Conservation (phyloP, 2,113 vertebrate species). For the Acrocephalus kingi region DNA sequence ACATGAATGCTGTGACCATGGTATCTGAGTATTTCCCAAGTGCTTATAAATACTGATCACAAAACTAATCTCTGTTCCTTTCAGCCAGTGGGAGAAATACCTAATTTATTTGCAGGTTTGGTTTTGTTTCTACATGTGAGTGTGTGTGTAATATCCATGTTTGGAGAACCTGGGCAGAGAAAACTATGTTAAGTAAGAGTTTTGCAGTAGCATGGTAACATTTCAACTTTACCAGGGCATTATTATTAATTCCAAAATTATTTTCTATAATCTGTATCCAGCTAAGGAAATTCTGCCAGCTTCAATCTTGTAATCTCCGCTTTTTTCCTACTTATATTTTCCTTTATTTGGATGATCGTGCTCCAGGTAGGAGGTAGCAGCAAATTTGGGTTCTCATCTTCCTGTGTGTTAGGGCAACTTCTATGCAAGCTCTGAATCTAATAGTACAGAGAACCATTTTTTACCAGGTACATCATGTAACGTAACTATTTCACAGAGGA, state of each 20-base stretch:
- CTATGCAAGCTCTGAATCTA: neutral
- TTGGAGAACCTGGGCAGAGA: neutral
- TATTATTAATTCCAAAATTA: neutral
- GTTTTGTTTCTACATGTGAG: slow-evolving; percentile 47
- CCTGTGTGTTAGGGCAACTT: neutral
- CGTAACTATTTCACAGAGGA: neutral
- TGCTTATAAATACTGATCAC: slow-evolving; percentile 45
- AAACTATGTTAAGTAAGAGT: neutral
- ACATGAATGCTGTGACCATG: slow-evolving; percentile 32
- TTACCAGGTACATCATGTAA: neutral
- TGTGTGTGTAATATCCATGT: neutral
- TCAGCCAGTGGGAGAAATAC: slow-evolving; percentile 9
- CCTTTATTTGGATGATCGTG: neutral
- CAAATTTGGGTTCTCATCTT: neutral
- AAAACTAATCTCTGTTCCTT: slow-evolving; percentile 25
- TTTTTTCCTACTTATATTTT: neutral
- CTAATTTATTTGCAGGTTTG: slow-evolving; percentile 33
- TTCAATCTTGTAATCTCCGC: neutral
- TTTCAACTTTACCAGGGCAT: neutral
- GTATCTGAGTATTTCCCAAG: slow-evolving; percentile 27
- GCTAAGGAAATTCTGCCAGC: neutral
- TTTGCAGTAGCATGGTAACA: neutral
- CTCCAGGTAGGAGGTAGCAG: neutral
- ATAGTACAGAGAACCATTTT: neutral
- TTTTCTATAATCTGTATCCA: neutral